Conservation (phyloP, 1,140 invertebrate genomes). For the Whitmania pigra region DNA sequence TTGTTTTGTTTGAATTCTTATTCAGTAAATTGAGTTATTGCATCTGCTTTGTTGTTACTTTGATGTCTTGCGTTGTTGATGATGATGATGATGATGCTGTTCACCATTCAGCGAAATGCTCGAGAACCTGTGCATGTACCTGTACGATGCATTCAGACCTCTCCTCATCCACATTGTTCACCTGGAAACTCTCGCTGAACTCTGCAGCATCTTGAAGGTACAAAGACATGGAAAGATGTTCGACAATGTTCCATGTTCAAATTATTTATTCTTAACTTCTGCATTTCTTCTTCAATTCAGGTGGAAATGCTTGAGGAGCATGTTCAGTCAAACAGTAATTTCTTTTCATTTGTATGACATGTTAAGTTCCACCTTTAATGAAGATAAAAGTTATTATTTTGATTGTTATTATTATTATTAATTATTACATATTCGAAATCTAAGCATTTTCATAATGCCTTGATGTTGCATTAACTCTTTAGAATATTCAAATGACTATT, state of each 20-base stretch:
- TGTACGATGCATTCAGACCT: constrained; percentile 88
- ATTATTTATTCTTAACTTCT: neutral
- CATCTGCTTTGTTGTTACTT: neutral
- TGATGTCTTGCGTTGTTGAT: too few relatives aligned
- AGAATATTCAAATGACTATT: too few relatives aligned
- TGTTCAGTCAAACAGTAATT: constrained; percentile 66
- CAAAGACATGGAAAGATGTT: neutral
- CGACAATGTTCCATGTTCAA: neutral
- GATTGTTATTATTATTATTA: too few relatives aligned
- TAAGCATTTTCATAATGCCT: too few relatives aligned
- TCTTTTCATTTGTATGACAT: neutral
- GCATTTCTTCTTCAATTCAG: constrained; percentile 29
- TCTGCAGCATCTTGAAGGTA: constrained; percentile 75
- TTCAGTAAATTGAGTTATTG: too few relatives aligned
- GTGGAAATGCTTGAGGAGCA: constrained; percentile 91
- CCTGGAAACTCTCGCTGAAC: constrained; percentile 87
- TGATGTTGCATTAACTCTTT: too few relatives aligned
- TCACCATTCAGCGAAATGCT: constrained; percentile 48
- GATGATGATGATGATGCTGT: neutral
- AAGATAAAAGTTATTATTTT: too few relatives aligned
- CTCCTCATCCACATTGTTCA: constrained; percentile 93
- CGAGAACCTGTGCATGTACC: constrained; percentile 67
- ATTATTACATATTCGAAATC: too few relatives aligned
- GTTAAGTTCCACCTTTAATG: too few relatives aligned
- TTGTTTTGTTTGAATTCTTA: too few relatives aligned